These are phyloP conservation scores for Hycleus phaleratus DNA, from an alignment of 1,140 invertebrate species.

Conservation along the genomic window DNA sequence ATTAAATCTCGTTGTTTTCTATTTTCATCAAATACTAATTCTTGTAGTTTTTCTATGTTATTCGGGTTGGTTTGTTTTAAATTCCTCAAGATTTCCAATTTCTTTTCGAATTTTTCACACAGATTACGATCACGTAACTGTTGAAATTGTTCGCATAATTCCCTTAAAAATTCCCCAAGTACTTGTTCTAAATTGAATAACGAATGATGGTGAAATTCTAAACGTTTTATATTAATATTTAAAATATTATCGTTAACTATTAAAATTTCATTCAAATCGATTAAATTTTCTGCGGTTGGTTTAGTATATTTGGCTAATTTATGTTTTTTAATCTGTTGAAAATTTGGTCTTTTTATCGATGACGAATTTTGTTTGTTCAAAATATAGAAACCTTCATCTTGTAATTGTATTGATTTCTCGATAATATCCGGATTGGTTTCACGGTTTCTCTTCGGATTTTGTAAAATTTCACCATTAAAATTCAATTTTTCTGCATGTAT, in stretches of 20 bases:
- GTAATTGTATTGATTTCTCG: neutral
- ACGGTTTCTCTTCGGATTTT: no score
- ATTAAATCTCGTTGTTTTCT: constrained; percentile 32
- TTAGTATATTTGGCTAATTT: constrained; percentile 9
- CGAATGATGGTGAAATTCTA: constrained; percentile 42
- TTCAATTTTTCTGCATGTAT: neutral
- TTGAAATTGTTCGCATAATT: constrained; percentile 35
- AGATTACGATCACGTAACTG: constrained; percentile 1
- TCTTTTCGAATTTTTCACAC: constrained; percentile 29
- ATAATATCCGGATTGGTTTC: neutral
- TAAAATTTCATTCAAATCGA: constrained; percentile 30
- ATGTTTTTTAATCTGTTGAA: constrained; percentile 7
- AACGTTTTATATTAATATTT: constrained; percentile 34
- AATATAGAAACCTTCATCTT: neutral
- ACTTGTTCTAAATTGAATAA: constrained; percentile 41
- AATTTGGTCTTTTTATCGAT: constrained; percentile 16
- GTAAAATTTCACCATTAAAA: neutral
- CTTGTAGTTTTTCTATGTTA: constrained; percentile 35
- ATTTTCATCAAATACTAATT: constrained; percentile 37
- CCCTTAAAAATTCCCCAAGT: constrained; percentile 36
- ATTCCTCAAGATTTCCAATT: constrained; percentile 38
- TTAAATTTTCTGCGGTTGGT: constrained; percentile 3
- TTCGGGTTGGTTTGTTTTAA: constrained; percentile 18
- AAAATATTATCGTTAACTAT: constrained; percentile 34
- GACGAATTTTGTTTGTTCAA: neutral